Base-by-base conservation (phyloP, 1,140 invertebrate genomes). In the Bombus terrestris region DNA sequence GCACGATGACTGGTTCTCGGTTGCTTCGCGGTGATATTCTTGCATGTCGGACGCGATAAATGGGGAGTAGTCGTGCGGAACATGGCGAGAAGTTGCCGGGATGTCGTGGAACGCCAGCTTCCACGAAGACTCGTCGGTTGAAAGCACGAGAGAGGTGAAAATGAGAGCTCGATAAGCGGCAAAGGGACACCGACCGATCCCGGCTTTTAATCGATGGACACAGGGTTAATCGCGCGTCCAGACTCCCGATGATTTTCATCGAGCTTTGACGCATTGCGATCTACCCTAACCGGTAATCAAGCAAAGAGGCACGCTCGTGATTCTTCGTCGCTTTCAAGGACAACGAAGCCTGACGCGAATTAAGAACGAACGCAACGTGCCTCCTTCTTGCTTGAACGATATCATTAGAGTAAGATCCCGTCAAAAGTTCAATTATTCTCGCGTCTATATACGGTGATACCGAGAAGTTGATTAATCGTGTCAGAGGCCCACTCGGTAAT, bases 21-120 rank as follows among this genome's bases (percentile, higher is more conserved):
- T 89, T 68, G 83, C 80, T 89, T 83, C 85, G 41, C 88, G 81
- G 84, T 89, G 88, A 89, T 90, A 90, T 83, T 89, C 88, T 69
- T 81, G 80, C 72, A 75, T 74, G 68, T 89, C 88, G 88, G 88
- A 87, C 81, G 83, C 77, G 88, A 85, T 86, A 87, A 89, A 87
- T 87, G 75, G 85, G 75, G 75, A 64, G 85, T 83, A 89, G 79
- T 90, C 81, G 88, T 77, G 81, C 73, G 88, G 81, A 89, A 84
- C 83, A 64, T 32, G 32, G 75, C 47, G 83, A 72, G 25, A 32
- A 64, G 75, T 57, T 79, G 82, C 43, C 59, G 28, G 66, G 43
- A 66, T 35, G 77, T 73, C 76, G 76, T 53, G 66, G 77, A 71
- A 41, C 75, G 47, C 25, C 39, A 39, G n/a, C 68, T 85, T 80